A percentile compares a stretch with the other conserved stretches of the same genome.
These are phyloP conservation scores for Dryobates pubescens DNA, from an alignment of 2,797 vertebrate species.

Conservation along the genomic window DNA sequence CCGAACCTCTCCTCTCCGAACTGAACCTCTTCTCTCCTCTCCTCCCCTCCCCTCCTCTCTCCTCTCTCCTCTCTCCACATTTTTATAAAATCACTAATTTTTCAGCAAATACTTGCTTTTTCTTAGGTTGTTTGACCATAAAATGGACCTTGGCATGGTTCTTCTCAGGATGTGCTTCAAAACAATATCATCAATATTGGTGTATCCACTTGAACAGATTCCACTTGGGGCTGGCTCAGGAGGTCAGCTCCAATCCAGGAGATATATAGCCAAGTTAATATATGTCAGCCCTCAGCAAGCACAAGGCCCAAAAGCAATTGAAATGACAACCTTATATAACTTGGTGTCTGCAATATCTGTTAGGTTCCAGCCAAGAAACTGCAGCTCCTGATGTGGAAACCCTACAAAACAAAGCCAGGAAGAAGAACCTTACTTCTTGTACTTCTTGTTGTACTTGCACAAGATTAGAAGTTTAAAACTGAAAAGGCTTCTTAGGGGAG, in stretches of 20 bases:
- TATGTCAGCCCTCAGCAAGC: background rate
- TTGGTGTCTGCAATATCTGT: background rate
- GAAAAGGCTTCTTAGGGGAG: too few relatives aligned
- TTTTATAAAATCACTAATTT: background rate
- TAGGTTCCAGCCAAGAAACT: background rate
- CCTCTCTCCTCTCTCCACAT: too few relatives aligned
- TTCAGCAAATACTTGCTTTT: background rate
- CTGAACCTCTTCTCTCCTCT: too few relatives aligned
- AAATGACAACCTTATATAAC: background rate
- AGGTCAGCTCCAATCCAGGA: background rate
- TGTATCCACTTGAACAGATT: background rate
- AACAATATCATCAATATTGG: background rate
- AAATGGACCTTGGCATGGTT: background rate
- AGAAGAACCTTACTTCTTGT: too few relatives aligned
- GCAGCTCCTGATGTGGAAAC: background rate
- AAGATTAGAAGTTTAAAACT: too few relatives aligned
- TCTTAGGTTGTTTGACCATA: background rate
- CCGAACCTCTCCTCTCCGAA: too few relatives aligned
- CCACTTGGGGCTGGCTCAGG: background rate
- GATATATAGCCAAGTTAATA: slow-evolving; percentile 18
- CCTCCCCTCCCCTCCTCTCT: too few relatives aligned
- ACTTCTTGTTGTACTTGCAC: too few relatives aligned
- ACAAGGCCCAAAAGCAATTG: background rate
- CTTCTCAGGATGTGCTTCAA: background rate
- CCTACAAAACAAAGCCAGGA: background rate